Evolutionary conservation across 2,797 vertebrate species (phyloP), one percentile per base, ranked within the genome.

Genomic region (Scolopax bukidnonensis): DNA sequence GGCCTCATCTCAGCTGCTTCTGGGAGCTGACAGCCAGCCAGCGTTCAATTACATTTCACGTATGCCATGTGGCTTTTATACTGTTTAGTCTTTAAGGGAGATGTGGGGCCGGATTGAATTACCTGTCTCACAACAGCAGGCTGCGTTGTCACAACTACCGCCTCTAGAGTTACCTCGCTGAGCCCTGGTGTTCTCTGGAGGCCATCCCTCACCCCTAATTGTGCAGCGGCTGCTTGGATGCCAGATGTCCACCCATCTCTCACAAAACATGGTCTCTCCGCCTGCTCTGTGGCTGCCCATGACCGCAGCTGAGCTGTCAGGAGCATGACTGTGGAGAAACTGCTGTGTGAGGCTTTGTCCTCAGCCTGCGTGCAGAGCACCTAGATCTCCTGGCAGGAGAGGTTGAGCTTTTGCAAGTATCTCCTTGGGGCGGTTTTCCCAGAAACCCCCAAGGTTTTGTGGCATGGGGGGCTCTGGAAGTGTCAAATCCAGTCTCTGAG

Each of bases 1-100:
- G 83, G 80, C 85, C 83, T 76, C 91, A 71, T 68, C 88, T 95
- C 93, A 93, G 93, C 85, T 91, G 86, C 93, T 94, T 63, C 95
- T 40, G 87, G 71, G 87, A 81, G 89, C 79, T 96, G 95, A 86
- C 89, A 64, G 85, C 74, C 19, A 0, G 96, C 91, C 96, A 97
- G 85, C 7, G 1, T 8, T 65, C 57, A 20, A 11, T n/a, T 93
- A n/a, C 74, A 28, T 40, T 47, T 76, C 45, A 75, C 1, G 1
- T 84, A 25, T 81, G 69, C 94, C 95, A 86, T 86, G 93, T 94
- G 94, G 94, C 85, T 97, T 93, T 81, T 54, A 60, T 23, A 88
- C 68, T 95, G 94, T 95, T 96, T 95, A 95, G 95, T 94, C 95
- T 97, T 91, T 71, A 27, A 78, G 61, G 0, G 2, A 41, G 64